Base-by-base conservation (phyloP, 35 echinoderm and acorn worm genomes). In the Ophioderma brevispina region DNA sequence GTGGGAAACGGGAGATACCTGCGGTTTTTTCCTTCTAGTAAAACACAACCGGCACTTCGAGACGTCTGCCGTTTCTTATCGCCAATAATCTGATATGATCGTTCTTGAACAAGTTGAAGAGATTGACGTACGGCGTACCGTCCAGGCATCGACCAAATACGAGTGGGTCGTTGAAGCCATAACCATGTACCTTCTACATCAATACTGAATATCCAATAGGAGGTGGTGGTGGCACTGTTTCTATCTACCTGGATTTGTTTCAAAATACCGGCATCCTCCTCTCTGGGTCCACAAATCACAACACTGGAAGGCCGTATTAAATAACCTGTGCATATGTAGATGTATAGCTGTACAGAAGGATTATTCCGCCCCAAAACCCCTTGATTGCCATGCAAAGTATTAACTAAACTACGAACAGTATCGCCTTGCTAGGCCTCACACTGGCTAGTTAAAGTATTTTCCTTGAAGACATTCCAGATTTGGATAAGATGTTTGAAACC, bases 401-500 rank as follows among this genome's bases (percentile, higher is more conserved):
- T 41, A n/a, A n/a, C n/a, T n/a, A n/a, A n/a, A 39, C 36, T 37
- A 39, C 0, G 37, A 39, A 14, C 15, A 17, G 15, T 81, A 81
- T 25, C 17, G 0, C 0, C 17, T 21, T 21, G 36, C 39, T 1
- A 31, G 36, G 31, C 36, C 36, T 19, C 36, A 81, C 0, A 32
- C 3, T 30, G 6, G n/a, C 10, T 25, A 23, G 23, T 0, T 0
- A 36, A 1, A 36, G 79, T 10, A 41, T 81, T 32, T 35, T 19
- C 32, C 35, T 40, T 0, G 35, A 38, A n/a, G n/a, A n/a, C 36
- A 32, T 80, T 36, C n/a, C 78, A 80, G 4, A 38, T n/a, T 19
- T 80, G 15, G 0, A 80, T 32, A 42, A 84, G n/a, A 13, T 84
- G 31, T 90, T 90, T 34, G 13, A 80, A 19, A 52, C 86, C 32